phyloP scores from a whole-genome alignment of 2,797 vertebrate species.

The Chelonia mydas region DNA sequence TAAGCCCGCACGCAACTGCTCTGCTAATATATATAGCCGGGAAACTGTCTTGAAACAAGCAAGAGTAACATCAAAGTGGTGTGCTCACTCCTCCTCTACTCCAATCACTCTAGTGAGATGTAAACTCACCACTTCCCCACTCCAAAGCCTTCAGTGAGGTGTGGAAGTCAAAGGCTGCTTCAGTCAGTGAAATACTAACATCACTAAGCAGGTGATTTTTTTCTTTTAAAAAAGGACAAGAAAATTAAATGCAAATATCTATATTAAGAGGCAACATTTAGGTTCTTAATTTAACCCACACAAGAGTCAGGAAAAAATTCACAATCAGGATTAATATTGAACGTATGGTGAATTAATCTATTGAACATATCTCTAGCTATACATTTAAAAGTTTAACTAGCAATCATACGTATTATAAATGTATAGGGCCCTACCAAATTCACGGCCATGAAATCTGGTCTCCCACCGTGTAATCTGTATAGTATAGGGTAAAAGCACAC shows the following conservation, averaged over 20 bases:
- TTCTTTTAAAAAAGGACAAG: slow-evolving; percentile 8
- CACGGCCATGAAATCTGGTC: no score
- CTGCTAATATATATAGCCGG: not conserved
- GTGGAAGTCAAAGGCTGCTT: not conserved
- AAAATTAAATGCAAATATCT: not conserved
- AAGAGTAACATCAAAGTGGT: not conserved
- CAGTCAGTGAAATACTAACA: not conserved
- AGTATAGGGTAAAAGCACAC: no score
- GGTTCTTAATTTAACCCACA: slow-evolving; percentile 16
- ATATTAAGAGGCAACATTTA: not conserved
- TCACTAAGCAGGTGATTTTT: not conserved
- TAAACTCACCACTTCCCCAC: not conserved
- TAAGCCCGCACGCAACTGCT: not conserved
- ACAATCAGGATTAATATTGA: slow-evolving; percentile 15
- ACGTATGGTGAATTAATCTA: not conserved
- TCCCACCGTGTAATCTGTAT: no score
- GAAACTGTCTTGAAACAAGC: not conserved
- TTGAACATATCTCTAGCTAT: no score
- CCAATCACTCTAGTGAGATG: not conserved
- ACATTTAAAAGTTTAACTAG: not conserved
- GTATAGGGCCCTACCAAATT: not conserved
- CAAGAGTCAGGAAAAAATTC: slow-evolving; percentile 53
- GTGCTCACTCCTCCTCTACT: not conserved
- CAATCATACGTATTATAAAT: slow-evolving; percentile 16
- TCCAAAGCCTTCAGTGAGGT: not conserved